Conservation (phyloP, 2,888 invertebrate genomes). For the Nemurella pictetii region DNA sequence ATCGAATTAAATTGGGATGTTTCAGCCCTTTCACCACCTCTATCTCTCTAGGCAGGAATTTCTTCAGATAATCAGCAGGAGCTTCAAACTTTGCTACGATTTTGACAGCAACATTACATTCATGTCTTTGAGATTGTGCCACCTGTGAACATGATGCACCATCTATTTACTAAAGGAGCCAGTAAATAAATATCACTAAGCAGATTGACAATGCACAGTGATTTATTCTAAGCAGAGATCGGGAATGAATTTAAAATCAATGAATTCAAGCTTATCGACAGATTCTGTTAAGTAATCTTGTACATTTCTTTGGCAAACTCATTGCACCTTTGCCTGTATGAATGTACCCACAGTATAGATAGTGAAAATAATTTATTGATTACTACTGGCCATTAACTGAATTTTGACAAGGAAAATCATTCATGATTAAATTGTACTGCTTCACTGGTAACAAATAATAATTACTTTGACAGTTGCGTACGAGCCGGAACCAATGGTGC, state of each 20-base stretch:
- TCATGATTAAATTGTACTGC: constrained; percentile 18
- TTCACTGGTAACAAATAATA: constrained; percentile 12
- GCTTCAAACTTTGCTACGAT: constrained; percentile 82
- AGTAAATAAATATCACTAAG: too few species aligned
- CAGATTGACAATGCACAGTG: too few species aligned
- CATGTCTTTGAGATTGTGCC: constrained; percentile 73
- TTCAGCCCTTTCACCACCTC: constrained; percentile 79
- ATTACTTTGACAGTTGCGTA: constrained; percentile 78
- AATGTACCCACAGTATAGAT: too few species aligned
- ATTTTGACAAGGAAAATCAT: background rate
- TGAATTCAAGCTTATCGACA: too few species aligned
- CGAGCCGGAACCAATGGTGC: constrained; percentile 78
- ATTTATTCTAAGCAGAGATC: too few species aligned
- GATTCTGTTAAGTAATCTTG: too few species aligned
- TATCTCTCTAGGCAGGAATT: constrained; percentile 80
- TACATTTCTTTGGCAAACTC: too few species aligned
- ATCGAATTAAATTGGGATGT: constrained; percentile 78
- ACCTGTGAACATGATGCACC: too few species aligned
- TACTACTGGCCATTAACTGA: background rate
- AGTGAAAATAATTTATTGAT: background rate
- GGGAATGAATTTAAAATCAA: too few species aligned
- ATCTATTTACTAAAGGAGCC: too few species aligned
- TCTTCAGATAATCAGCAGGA: constrained; percentile 76
- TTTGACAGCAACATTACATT: constrained; percentile 77
- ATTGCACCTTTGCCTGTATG: too few species aligned